Evolutionary conservation across 1,140 invertebrate genomes (phyloP), one percentile per base, ranked within the genome.

Genomic region (Tetramorium simillimum): DNA sequence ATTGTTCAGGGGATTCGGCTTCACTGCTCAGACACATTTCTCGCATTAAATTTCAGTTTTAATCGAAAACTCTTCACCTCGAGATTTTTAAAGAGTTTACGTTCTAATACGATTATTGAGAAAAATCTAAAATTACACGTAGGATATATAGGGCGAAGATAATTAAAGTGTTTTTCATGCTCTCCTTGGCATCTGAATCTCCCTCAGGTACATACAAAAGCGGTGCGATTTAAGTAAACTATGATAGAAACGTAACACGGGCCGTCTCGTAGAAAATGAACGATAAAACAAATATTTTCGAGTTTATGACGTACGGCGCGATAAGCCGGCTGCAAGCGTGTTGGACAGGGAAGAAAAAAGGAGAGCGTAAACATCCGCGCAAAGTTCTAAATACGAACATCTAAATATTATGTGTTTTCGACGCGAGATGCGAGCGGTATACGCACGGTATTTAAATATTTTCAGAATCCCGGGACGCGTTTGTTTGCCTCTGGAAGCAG

Each of bases 1-100:
- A 94, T 98, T 99, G 21, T 97, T 96, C 69, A 98, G 95, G 1
- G 98, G 96, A 86, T 97, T 97, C 3, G 98, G 98, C 90, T 97
- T 97, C 40, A 97, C 97, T 97, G 93, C 21, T 18, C 77, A 49
- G 9, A 62, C 58, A 65, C 10, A 51, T 78, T 72, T 43, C 7
- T 72, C 53, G 33, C 14, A 10, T 78, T 14, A 18, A 78, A 21
- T 37, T 56, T 46, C 18, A 21, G 14, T 63, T 14, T 49, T 49
- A 63, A 78, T 63, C 43, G 6, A 43, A 56, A 60, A 21, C 40
- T 10, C 46, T 51, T 80, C 16, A 51, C 0, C 1, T 5, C 33
- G 14, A 43, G 37, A n/a, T 58, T 58, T 46, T 40, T 33, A 18
- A 69, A 4, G 65, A 69, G 24, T 40, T 65, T 40, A 14, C 7